phyloP scores from a whole-genome alignment of 2,113 vertebrate genomes.

The Lutjanus erythropterus region DNA sequence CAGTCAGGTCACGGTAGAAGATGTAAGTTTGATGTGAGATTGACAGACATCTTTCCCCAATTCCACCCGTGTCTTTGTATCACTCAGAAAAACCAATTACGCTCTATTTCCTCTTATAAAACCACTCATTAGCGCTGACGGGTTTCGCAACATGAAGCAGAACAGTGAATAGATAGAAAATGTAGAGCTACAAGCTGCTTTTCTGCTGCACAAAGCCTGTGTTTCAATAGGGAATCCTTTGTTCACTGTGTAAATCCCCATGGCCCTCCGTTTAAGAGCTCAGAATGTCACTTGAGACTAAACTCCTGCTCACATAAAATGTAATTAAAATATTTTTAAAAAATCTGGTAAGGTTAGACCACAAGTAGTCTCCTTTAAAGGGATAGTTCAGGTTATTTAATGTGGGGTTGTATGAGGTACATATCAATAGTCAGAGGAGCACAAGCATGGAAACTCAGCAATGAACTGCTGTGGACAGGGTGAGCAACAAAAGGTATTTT shows the following conservation, averaged over 20 bases:
- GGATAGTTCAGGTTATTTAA: too few species aligned
- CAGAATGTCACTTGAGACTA: slow-evolving; percentile 72
- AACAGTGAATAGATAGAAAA: slow-evolving; percentile 74
- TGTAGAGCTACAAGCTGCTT: slow-evolving; percentile 62
- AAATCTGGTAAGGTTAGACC: slow-evolving; percentile 45
- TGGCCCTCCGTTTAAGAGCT: slow-evolving; percentile 68
- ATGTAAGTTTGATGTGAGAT: slow-evolving; percentile 36
- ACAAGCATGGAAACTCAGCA: too few species aligned
- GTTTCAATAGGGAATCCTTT: slow-evolving; percentile 76
- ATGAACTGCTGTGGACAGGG: too few species aligned
- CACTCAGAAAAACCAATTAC: slow-evolving; percentile 64
- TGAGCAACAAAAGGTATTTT: too few species aligned
- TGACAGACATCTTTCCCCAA: slow-evolving; percentile 46
- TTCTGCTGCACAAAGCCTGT: slow-evolving; percentile 63
- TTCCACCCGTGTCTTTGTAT: slow-evolving; percentile 21
- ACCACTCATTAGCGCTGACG: slow-evolving; percentile 75
- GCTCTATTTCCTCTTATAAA: slow-evolving; percentile 75
- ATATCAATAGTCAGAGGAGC: too few species aligned
- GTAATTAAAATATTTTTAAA: slow-evolving; percentile 66
- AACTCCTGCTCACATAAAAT: slow-evolving; percentile 67
- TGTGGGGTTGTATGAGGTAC: too few species aligned
- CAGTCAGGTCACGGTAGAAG: slow-evolving; percentile 29
- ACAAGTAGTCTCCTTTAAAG: slow-evolving; percentile 1
- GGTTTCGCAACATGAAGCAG: slow-evolving; percentile 78
- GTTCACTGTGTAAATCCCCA: slow-evolving; percentile 73